Conservation (phyloP, 2,888 invertebrate species). For the Limenitis arthemis region DNA sequence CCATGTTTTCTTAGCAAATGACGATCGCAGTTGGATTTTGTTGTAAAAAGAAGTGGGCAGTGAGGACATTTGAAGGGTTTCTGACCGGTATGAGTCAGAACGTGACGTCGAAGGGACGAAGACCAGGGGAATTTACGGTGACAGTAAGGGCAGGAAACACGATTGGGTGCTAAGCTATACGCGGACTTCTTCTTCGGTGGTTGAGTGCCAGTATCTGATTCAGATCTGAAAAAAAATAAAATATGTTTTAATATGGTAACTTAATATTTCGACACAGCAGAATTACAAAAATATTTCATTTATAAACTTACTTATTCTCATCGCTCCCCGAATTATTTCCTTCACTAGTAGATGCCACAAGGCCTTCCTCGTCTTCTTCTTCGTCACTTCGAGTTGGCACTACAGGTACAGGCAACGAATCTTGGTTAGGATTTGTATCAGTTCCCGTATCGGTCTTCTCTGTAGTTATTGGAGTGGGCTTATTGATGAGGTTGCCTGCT, state of each 20-base stretch:
- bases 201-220: slow-evolving; percentile 72
- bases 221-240: slow-evolving; percentile 68
- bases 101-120: slow-evolving; percentile 94
- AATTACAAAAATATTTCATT: not conserved
- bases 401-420: slow-evolving; percentile 84
- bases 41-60: slow-evolving; percentile 94
- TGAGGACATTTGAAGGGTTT: slow-evolving; percentile 97
- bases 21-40: slow-evolving; percentile 97
- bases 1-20: slow-evolving; percentile 91
- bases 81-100: slow-evolving; percentile 95
- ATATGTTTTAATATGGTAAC: not conserved
- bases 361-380: slow-evolving; percentile 85
- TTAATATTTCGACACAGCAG: not conserved
- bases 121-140: slow-evolving; percentile 97
- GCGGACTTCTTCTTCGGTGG: slow-evolving; percentile 91
- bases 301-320: slow-evolving; percentile 76
- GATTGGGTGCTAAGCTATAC: slow-evolving; percentile 94
- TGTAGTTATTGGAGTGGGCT: slow-evolving; percentile 41
- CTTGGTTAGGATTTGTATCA: slow-evolving; percentile 65
- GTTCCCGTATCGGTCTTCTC: slow-evolving; percentile 59
- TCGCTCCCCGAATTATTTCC: slow-evolving; percentile 88
- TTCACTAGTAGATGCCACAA: slow-evolving; percentile 87
- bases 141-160: slow-evolving; percentile 95
- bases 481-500: slow-evolving; percentile 72
- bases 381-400: slow-evolving; percentile 65